These are phyloP conservation scores for Periparus ater DNA, from an alignment of 2,797 vertebrate species.

Conservation along the genomic window DNA sequence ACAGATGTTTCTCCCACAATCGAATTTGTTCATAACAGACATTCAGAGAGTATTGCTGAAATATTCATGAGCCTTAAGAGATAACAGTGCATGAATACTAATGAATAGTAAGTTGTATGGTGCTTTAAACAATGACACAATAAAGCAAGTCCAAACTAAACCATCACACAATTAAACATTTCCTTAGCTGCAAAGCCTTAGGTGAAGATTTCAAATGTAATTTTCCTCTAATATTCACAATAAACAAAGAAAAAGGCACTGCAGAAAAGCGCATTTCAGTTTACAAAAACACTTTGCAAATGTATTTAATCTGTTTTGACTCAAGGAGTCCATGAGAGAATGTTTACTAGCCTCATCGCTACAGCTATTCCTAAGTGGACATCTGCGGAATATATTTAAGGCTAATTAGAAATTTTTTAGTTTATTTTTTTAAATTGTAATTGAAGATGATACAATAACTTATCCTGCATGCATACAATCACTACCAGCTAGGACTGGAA, in stretches of 20 bases:
- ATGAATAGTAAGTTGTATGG: background rate
- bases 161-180: background rate
- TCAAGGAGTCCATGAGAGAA: background rate
- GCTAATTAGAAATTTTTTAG: background rate
- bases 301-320: background rate
- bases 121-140: background rate
- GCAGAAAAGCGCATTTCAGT: background rate
- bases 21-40: background rate
- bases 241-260: background rate
- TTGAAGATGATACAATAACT: background rate
- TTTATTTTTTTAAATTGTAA: background rate
- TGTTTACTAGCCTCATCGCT: background rate
- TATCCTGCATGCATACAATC: background rate
- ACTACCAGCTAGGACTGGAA: background rate
- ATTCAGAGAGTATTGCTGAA: constrained; percentile 30
- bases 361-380: constrained; percentile 19
- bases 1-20: constrained; percentile 44
- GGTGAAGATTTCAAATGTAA: background rate
- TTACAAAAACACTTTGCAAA: background rate
- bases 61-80: constrained; percentile 47
- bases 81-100: constrained; percentile 42
- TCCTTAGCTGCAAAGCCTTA: background rate
- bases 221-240: background rate
- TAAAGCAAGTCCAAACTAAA: background rate
- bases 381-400: background rate